Evolutionary conservation across 2,888 invertebrate genomes (phyloP), one percentile per base, ranked within the genome.

Genomic region (Lottia scabra): DNA sequence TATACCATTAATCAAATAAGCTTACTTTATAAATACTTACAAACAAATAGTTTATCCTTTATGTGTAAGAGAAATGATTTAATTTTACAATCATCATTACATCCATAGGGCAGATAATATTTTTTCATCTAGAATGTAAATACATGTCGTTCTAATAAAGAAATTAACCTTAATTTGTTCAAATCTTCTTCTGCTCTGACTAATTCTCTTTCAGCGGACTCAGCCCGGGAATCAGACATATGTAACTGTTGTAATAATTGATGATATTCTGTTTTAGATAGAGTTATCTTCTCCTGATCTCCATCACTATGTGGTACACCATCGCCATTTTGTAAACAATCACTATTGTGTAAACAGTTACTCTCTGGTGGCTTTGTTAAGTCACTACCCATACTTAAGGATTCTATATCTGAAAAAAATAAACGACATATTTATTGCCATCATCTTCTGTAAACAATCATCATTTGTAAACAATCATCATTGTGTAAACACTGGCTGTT

Each of bases 211-310:
- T 81, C 82, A 44, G 77, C 69, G 45, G 76, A 67, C 44, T 73
- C 71, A 0, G 78, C 75, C 38, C 77, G 65, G 13, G 27, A 68
- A 63, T 75, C 73, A 16, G 75, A 68, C 38, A 64, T 67, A 44
- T 84, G 90, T 95, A 96, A 76, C 95, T 95, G 73, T 78, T 83
- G 67, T 23, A 79, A 26, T 30, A 84, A 46, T 16, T 75, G 75
- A 38, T 72, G 67, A 65, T 80, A 73, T 38, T 81, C 77, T n/a
- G 71, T 63, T 38, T 68, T 74, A 19, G 76, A 66, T 26, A 78
- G 27, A 23, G 71, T 65, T 10, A 67, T 38, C 1, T 23, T 38
- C 27, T 70, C 67, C 27, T 26, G 44, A 19, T 13, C 46, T 30
- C 19, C 15, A 13, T 44, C 44, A 16, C 23, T 45, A 26, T n/a